Evolutionary conservation across 2,797 vertebrate species (phyloP).

Genomic region (Echiichthys vipera): DNA sequence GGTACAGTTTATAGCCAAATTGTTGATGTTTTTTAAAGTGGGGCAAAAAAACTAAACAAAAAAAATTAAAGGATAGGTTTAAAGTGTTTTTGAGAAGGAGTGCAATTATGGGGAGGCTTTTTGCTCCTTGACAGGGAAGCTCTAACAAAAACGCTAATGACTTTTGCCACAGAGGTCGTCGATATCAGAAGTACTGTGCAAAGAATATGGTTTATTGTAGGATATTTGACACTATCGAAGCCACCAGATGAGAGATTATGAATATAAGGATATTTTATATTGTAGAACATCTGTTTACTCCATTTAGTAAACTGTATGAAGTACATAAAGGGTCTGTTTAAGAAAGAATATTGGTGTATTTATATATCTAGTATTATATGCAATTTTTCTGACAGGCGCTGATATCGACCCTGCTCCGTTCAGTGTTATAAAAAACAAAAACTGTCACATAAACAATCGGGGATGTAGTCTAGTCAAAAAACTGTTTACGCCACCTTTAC

Average conservation of each 20-base stretch:
- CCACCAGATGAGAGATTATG: conserved; percentile 23
- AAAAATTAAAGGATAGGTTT: conserved; percentile 28
- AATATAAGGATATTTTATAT: conserved; percentile 45
- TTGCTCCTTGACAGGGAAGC: conserved; percentile 81
- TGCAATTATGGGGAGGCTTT: conserved; percentile 85
- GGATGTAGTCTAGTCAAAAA: conserved; percentile 38
- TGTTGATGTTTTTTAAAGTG: conserved; percentile 74
- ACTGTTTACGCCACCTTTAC: conserved; percentile 42
- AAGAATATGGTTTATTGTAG: conserved; percentile 2
- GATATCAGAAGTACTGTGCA: neutral
- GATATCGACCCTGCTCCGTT: conserved; percentile 16
- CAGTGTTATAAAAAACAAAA: conserved; percentile 31
- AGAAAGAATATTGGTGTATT: conserved; percentile 28
- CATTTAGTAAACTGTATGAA: conserved; percentile 6
- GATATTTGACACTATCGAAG: conserved; percentile 44
- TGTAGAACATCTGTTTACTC: conserved; percentile 14
- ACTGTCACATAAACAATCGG: conserved; percentile 15
- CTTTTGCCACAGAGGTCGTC: conserved; percentile 28
- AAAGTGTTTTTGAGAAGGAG: conserved; percentile 59
- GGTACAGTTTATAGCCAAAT: conserved; percentile 83
- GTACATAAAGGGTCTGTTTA: conserved; percentile 17
- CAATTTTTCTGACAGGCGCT: conserved; percentile 8
- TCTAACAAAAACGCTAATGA: conserved; percentile 74
- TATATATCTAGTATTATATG: conserved; percentile 38
- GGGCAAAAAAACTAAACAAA: conserved; percentile 48